Evolutionary conservation across 2,797 vertebrate species (phyloP).

Genomic region (Margarornis squamiger): DNA sequence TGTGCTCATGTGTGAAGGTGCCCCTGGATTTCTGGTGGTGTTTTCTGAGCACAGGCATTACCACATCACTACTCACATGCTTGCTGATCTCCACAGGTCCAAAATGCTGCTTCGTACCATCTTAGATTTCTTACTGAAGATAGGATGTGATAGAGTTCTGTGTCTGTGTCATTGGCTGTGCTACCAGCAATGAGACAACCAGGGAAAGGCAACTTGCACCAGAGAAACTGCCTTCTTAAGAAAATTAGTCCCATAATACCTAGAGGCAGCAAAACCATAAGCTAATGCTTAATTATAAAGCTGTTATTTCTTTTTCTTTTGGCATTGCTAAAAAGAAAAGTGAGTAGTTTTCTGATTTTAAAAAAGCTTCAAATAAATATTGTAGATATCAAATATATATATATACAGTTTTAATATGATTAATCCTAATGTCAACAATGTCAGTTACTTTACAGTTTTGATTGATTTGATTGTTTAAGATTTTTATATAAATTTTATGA

Average conservation of each 20-base stretch:
- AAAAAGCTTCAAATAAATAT: background rate
- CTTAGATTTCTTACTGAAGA: constrained; percentile 64
- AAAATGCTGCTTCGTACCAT: background rate
- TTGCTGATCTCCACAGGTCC: constrained; percentile 55
- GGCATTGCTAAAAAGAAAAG: background rate
- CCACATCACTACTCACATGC: constrained; percentile 9
- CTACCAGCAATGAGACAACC: constrained; percentile 66
- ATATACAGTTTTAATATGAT: background rate
- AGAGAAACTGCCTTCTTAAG: background rate
- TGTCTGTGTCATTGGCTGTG: constrained; percentile 70
- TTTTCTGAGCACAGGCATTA: constrained; percentile 51
- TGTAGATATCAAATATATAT: background rate
- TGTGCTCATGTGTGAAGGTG: constrained; percentile 57
- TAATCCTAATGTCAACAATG: background rate
- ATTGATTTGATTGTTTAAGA: background rate
- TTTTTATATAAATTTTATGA: background rate
- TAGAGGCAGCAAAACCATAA: background rate
- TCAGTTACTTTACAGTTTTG: background rate
- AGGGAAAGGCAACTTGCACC: constrained; percentile 24
- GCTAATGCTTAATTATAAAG: background rate
- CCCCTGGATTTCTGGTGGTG: constrained; percentile 47
- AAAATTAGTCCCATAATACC: background rate
- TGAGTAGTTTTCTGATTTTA: background rate
- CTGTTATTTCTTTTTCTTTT: background rate
- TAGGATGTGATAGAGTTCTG: constrained; percentile 26